A percentile compares a stretch with the other conserved stretches of the same genome.
Conservation (phyloP, 2,797 vertebrate genomes). For the Mico argentatus region DNA sequence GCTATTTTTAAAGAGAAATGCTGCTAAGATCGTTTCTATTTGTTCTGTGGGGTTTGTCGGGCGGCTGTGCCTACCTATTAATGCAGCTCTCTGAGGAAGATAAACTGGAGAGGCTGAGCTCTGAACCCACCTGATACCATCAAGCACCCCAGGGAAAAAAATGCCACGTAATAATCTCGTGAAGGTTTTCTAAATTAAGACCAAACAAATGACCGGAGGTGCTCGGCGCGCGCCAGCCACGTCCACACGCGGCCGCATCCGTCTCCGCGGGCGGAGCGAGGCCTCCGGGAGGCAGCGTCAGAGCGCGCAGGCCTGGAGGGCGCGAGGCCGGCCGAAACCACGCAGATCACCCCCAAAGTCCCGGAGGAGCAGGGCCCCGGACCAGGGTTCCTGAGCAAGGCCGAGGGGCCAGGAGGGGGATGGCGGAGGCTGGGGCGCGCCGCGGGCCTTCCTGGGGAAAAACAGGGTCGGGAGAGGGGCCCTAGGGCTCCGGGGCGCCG, state of each 20-base stretch:
- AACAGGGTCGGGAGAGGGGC: too few species aligned
- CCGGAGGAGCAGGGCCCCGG: not conserved
- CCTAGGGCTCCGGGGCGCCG: too few species aligned
- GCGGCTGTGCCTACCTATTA: not conserved
- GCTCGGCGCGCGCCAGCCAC: conserved; percentile 19
- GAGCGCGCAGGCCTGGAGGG: not conserved
- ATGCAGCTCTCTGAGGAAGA: conserved; percentile 50
- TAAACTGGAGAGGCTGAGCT: conserved; percentile 51
- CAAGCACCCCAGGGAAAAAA: conserved; percentile 10
- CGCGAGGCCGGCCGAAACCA: not conserved
- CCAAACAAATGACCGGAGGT: conserved; percentile 55
- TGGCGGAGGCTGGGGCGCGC: too few species aligned
- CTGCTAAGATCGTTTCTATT: conserved; percentile 15
- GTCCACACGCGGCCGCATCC: not conserved
- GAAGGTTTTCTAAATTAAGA: conserved; percentile 75
- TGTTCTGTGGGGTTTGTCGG: not conserved
- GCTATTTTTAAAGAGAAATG: conserved; percentile 63
- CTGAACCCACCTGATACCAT: conserved; percentile 60
- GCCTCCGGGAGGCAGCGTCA: not conserved
- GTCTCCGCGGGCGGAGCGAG: not conserved
- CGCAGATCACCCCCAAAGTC: too few species aligned
- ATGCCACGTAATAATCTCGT: conserved; percentile 33
- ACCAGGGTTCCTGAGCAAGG: too few species aligned
- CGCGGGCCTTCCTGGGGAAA: not conserved
- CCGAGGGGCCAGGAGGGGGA: too few species aligned